Percentiles rank a stretch among this genome's conserved stretches.
Conservation (phyloP, 2,113 vertebrate genomes). For the Chunga burmeisteri region DNA sequence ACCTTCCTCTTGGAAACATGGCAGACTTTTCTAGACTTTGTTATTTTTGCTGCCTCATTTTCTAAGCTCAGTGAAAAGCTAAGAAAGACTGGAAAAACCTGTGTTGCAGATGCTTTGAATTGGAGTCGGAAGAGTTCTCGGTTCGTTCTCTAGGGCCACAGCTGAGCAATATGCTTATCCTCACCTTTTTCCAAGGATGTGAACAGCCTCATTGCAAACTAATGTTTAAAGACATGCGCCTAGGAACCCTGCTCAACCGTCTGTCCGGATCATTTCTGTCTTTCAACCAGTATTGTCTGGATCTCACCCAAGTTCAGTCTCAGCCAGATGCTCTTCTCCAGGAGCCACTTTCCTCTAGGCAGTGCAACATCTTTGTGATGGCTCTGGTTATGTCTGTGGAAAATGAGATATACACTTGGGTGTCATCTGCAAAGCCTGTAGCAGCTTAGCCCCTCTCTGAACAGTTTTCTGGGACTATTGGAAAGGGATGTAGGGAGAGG, state of each 20-base stretch:
- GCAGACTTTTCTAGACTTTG: not conserved
- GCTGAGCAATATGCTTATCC: not conserved
- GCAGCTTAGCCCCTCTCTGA: not conserved
- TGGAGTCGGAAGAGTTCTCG: not conserved
- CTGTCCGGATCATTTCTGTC: not conserved
- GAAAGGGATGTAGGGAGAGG: not conserved
- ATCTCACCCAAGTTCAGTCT: constrained; percentile 8
- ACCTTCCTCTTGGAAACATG: not conserved
- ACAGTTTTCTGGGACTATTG: not conserved
- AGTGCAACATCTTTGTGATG: constrained; percentile 17
- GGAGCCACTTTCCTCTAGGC: constrained; percentile 37
- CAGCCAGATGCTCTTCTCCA: constrained; percentile 49
- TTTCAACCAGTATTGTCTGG: constrained; percentile 31
- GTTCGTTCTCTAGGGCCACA: not conserved
- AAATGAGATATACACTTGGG: constrained; percentile 37
- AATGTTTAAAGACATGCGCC: not conserved
- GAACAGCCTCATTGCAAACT: not conserved
- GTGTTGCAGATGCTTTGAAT: not conserved
- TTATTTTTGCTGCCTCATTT: not conserved
- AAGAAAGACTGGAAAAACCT: not conserved
- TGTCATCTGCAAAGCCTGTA: constrained; percentile 23
- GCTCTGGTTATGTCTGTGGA: constrained; percentile 25
- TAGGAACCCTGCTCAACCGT: constrained; percentile 19
- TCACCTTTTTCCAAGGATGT: not conserved
- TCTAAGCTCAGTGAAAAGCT: not conserved